Base-by-base conservation (phyloP, 92 coral and sea anemone genomes). In the Phenganax marumi region DNA sequence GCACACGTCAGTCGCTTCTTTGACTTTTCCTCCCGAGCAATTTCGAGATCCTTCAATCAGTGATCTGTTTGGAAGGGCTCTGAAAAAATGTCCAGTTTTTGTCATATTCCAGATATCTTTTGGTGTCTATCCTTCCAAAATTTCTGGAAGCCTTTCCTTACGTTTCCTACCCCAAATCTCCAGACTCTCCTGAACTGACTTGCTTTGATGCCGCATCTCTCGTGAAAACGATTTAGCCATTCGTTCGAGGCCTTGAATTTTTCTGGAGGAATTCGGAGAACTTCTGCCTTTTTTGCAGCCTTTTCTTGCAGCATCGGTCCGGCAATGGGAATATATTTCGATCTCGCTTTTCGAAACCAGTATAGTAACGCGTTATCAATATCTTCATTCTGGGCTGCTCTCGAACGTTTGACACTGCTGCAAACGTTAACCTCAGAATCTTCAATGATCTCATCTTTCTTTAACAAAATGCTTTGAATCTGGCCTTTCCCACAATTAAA, bases 401-500 rank as follows among this genome's bases (percentile, higher is more conserved):
- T 80, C 58, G 63, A 66, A n/a, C 75, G 70, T 80, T 80, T 80
- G 61, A 52, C 49, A 74, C 50, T 80, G 47, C 75, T 33, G 43
- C 43, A 33, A 33, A 33, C 43, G 4, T 33, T 33, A 33, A 4
- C 43, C 43, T 33, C 43, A 33, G 4, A 33, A 33, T 33, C 43
- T 33, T 33, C 4, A 33, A 33, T 33, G 43, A 33, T 33, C 43
- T 33, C 43, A 4, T 4, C 43, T 33, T 33, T 33, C 43, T 33
- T 33, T 33, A 33, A 33, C 43, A 33, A 33, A 33, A 33, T 80
- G 75, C 75, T 80, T 53, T 12, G 33, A 47, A 85, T 78, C 70
- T 85, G 88, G 80, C 85, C 71, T 79, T 79, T 78, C 24, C 88
- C 88, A 55, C 88, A 85, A 57, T 85, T 50, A 85, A 85, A 85